Conservation (phyloP, 2,797 vertebrate species). For the Gadopsis bispinosus region DNA sequence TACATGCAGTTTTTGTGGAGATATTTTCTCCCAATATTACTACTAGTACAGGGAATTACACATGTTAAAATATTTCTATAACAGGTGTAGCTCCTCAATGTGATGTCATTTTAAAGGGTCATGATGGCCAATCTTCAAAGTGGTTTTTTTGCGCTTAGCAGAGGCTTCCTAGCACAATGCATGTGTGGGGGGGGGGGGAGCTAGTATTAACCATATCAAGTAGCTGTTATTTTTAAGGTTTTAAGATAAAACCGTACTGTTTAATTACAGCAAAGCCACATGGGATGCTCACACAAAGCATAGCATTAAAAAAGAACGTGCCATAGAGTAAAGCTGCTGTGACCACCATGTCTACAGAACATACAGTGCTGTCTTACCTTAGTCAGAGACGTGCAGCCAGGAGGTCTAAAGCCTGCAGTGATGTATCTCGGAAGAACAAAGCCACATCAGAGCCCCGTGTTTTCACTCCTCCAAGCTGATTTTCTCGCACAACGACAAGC, state of each 20-base stretch:
- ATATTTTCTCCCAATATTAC: constrained; percentile 15
- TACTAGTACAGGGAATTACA: neutral
- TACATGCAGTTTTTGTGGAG: constrained; percentile 3
- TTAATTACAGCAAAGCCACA: neutral
- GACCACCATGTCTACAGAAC: neutral
- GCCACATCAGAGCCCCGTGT: constrained; percentile 31
- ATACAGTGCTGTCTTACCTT: constrained; percentile 63
- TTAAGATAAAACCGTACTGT: neutral
- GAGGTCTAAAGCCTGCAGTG: constrained; percentile 40
- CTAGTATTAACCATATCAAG: neutral
- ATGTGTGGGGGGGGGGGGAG: neutral
- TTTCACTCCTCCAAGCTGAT: constrained; percentile 57
- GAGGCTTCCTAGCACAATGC: neutral
- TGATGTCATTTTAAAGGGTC: constrained; percentile 21
- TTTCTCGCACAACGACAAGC: constrained; percentile 60
- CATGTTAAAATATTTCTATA: constrained; percentile 1
- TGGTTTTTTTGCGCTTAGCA: neutral
- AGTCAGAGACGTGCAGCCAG: constrained; percentile 34
- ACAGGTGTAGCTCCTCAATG: neutral
- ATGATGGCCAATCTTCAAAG: neutral
- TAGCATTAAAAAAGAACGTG: neutral
- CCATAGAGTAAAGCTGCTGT: neutral
- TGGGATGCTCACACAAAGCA: neutral
- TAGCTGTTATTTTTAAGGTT: neutral
- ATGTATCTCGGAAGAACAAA: constrained; percentile 58